Evolutionary conservation across 2,797 vertebrate species (phyloP).

Genomic region (Epinephelus malabaricus): DNA sequence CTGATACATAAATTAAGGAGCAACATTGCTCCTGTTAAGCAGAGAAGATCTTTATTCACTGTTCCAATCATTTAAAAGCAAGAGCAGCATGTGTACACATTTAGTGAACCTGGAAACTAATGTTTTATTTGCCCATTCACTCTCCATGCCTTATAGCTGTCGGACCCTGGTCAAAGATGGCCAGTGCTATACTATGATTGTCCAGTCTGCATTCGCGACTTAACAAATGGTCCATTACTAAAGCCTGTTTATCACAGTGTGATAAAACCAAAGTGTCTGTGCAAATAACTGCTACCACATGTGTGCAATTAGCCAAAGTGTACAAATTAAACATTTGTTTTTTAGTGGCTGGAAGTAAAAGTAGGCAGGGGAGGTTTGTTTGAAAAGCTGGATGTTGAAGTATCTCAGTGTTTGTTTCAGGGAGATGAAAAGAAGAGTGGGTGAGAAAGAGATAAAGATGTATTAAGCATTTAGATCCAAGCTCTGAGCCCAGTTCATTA

Average conservation of each 20-base stretch:
- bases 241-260: background rate
- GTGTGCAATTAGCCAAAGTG: background rate
- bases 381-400: slow-evolving; percentile 12
- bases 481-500: slow-evolving; percentile 49
- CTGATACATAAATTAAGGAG: too few relatives aligned
- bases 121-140: too few relatives aligned
- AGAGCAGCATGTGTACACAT: too few relatives aligned
- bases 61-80: too few relatives aligned
- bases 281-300: background rate
- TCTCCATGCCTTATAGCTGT: too few relatives aligned
- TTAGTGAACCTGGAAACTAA: too few relatives aligned
- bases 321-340: slow-evolving; percentile 4
- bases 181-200: too few relatives aligned
- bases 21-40: too few relatives aligned
- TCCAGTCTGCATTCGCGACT: too few relatives aligned
- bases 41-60: too few relatives aligned
- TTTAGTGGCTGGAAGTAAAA: background rate
- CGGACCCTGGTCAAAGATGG: too few relatives aligned
- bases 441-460: slow-evolving; percentile 46
- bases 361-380: slow-evolving; percentile 13
- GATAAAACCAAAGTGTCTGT: background rate
- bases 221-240: background rate
- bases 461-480: slow-evolving; percentile 44
- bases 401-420: slow-evolving; percentile 27
- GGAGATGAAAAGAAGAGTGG: slow-evolving; percentile 38